A percentile compares a stretch with the other conserved stretches of the same genome.
phyloP scores from a whole-genome alignment of 2,113 vertebrate genomes.

The Peucedramus taeniatus region DNA sequence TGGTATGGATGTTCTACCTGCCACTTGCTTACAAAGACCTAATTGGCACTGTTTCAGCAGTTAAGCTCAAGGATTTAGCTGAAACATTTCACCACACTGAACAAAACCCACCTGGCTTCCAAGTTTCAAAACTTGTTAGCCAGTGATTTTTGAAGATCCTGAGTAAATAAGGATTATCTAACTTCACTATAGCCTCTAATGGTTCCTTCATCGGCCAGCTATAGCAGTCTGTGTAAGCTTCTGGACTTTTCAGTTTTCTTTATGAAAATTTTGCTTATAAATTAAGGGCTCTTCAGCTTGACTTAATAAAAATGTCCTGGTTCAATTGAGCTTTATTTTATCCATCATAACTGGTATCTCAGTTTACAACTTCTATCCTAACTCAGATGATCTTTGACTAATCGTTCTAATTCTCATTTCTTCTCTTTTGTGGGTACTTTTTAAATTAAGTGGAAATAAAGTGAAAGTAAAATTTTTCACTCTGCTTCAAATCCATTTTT shows the following conservation, averaged over 20 bases:
- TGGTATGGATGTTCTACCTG: not conserved
- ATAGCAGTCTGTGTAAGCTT: not conserved
- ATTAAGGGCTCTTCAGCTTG: not conserved
- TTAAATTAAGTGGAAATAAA: not conserved
- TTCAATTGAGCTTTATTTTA: not conserved
- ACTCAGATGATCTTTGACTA: not conserved
- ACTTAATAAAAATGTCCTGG: not conserved
- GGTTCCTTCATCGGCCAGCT: not conserved
- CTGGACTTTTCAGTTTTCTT: not conserved
- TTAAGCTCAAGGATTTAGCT: not conserved
- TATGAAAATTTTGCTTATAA: not conserved
- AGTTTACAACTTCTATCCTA: not conserved
- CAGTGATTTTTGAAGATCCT: not conserved
- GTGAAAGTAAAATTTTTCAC: not conserved
- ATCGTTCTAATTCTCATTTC: not conserved
- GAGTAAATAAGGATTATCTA: not conserved
- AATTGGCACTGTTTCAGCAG: not conserved
- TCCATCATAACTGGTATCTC: not conserved
- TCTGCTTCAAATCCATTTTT: not conserved
- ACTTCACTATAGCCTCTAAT: not conserved
- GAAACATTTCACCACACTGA: not conserved
- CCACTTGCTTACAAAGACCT: not conserved
- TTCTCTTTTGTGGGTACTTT: not conserved
- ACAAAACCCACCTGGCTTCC: not conserved
- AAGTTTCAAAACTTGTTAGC: conserved; percentile 2